Base-by-base conservation (phyloP, 64 coral and sea anemone species). In the Actinia equina region DNA sequence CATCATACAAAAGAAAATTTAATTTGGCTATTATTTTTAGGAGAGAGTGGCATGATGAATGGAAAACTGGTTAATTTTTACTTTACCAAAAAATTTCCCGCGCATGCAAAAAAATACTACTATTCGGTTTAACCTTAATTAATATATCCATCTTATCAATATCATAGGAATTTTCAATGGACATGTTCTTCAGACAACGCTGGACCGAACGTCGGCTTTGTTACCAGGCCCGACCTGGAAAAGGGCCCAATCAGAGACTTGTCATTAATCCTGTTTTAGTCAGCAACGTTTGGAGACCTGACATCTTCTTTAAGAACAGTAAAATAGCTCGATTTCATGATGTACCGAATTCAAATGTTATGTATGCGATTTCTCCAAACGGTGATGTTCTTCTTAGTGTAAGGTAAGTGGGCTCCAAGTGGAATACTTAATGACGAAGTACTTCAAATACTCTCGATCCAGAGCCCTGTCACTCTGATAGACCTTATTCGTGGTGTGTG, bases 281-380 rank as follows among this genome's bases (percentile, higher is more conserved):
- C 42, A 91, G 77, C 43, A 44, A 86, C 6, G 44, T 86, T 41
- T 92, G 90, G 90, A 44, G 80, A 80, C 90, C 90, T 11, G 78
- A 92, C 43, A 25, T 92, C 37, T 92, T 87, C 25, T 87, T 92
- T 77, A 59, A 86, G 26, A 92, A 92, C 60, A 92, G 90, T 17
- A 92, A 87, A 23, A 58, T 85, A 22, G 77, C 90, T 0, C 54
- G 60, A 20, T 87, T 87, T 59, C 90, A 92, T 69, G 43, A 82
- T 30, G 85, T 87, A 44, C 90, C 90, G 45, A 71, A 85, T 15
- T n/a, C 71, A 43, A 92, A 92, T 71, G 44, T 92, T 26, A 61
- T 92, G 53, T 87, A 82, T 56, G 85, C 70, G 17, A 71, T 92
- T 25, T 53, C 14, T 3, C 90, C 90, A 3, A 65, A 71, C 20